Evolutionary conservation across 2,888 invertebrate genomes (phyloP).

Genomic region (Cryptops parisi): DNA sequence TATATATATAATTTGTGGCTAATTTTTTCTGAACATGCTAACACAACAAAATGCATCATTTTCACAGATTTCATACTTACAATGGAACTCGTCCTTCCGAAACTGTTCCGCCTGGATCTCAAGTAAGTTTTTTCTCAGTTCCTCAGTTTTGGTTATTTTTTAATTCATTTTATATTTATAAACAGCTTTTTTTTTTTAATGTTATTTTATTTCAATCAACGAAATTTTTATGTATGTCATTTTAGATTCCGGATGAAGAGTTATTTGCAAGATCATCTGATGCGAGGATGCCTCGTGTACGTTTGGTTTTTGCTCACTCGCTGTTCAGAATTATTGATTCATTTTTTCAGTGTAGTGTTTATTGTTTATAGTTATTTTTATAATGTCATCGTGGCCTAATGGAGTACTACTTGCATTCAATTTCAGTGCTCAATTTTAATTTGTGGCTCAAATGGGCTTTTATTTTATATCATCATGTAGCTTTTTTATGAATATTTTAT

Average conservation of each 20-base stretch:
- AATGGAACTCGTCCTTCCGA: slow-evolving; percentile 64
- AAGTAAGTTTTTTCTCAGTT: slow-evolving; percentile 25
- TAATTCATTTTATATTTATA: no score
- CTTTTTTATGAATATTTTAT: neutral
- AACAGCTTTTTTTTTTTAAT: no score
- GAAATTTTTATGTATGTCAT: neutral
- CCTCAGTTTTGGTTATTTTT: neutral
- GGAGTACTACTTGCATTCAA: no score
- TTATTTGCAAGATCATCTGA: slow-evolving; percentile 60
- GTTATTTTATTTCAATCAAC: neutral
- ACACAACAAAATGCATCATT: no score
- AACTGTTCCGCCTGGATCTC: slow-evolving; percentile 45
- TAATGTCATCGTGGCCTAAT: neutral
- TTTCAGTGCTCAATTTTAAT: no score
- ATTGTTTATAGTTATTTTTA: neutral
- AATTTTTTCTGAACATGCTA: no score
- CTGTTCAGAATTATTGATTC: no score
- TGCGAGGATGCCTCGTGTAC: slow-evolving; percentile 57
- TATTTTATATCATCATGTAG: neutral
- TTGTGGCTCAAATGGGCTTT: no score
- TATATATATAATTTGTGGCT: neutral
- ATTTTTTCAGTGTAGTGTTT: neutral
- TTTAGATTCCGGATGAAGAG: slow-evolving; percentile 46
- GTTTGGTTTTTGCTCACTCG: no score
- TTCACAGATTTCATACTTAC: slow-evolving; percentile 62